Evolutionary conservation across 1,140 invertebrate genomes (phyloP), one percentile per base, ranked within the genome.

Genomic region (Drosophila malerkotliana): DNA sequence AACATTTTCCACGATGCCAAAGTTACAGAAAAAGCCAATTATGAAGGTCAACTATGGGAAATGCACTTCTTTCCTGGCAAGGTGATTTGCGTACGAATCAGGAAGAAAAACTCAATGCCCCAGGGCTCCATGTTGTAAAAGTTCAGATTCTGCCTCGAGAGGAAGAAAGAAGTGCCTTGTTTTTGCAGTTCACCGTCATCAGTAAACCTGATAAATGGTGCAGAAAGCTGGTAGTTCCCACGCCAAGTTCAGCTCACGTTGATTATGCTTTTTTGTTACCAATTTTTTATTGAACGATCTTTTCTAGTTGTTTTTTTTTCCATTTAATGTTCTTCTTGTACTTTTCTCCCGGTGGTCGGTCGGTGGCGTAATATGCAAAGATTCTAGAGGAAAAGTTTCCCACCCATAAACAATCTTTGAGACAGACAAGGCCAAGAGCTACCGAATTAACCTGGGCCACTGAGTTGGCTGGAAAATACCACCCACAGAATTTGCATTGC

Each of bases 141-240:
- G 63, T 57, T 41, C 15, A 5, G 56, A 61, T 34, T 47, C 9
- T 24, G 56, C 26, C 14, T 58, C 3, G 4, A 30, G 62, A 7
- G 15, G 10, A 14, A 67, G 58, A 34, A 24, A 21, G 15, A 18
- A 47, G 3, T 37, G 12, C 14, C 7, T 47, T 49, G 41, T 34
- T 18, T 41, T 52, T 67, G 8, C 62, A 28, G 26, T 34, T 6
- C 30, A 37, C 34, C 59, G 49, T 64, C 63, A 67, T 67, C 63
- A 64, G 63, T 45, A 67, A 67, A 67, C 60, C 63, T 67, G 63
- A 67, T 67, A 67, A 67, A 67, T 67, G 63, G 63, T 67, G 63
- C 63, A 67, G 60, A 67, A 67, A 67, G 63, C 48, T 64, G 18
- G 63, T 64, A 67, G 63, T 67, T 67, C 63, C 63, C 63, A 67